Evolutionary conservation across 2,888 invertebrate species (phyloP), one percentile per base, ranked within the genome.

Genomic region (Idaea straminata): DNA sequence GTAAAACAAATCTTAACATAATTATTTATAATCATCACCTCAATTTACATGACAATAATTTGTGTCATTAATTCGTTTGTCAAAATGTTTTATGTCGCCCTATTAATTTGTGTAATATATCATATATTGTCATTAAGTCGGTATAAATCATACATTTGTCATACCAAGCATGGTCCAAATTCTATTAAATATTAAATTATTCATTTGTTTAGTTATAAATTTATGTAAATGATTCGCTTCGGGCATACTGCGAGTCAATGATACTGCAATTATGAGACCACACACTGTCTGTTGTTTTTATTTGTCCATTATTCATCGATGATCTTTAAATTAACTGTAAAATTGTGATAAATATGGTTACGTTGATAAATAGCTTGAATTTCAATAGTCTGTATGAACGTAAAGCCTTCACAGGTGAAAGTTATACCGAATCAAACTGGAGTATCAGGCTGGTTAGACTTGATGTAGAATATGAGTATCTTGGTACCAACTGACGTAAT

Each of bases 141-240:
- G 58, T 64, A 73, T 81, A 77, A 76, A 79, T 80, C 77, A 74
- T 73, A 70, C 69, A 77, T 78, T 77, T 77, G 69, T 74, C 69
- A 69, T 70, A 66, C 66, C 13, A 65, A 64, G 67, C 66, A 68
- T 71, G 68, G 69, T 61, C 71, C 64, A 72, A 72, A 72, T 70
- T 68, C 59, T 66, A 71, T 74, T 72, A 72, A 47, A 67, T 74
- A 72, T 74, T 72, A 71, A 72, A 72, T 72, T 74, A 74, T 72
- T 74, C 72, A 74, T 74, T 74, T 72, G 71, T 72, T 74, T 74
- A 64, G 68, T 65, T 68, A 66, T 71, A 69, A 72, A 72, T 69
- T 65, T 67, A 70, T 74, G 60, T 67, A 63, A 71, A 74, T 67
- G 63, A 64, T 62, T 67, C 61, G 69, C 70, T 70, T 62, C 68